Conservation (phyloP, 2,113 vertebrate genomes). For the Arenaria interpres region DNA sequence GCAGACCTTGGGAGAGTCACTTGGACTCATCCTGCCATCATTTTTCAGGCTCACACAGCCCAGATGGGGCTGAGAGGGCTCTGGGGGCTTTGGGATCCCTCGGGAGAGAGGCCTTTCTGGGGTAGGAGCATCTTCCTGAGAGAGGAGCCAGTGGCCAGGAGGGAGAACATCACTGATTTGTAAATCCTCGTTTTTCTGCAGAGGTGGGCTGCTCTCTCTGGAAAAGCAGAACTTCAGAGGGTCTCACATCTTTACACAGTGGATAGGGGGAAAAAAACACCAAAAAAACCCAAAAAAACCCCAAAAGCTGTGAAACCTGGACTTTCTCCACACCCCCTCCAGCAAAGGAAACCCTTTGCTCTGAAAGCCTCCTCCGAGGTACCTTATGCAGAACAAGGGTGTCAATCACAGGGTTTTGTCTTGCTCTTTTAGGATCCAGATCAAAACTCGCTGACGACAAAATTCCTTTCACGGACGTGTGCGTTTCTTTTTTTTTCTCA, state of each 20-base stretch:
- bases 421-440: slow-evolving; percentile 29
- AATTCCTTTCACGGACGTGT: neutral
- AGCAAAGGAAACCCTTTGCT: slow-evolving; percentile 49
- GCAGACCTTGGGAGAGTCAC: neutral
- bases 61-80: neutral
- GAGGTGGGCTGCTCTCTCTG: neutral
- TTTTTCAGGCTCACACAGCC: neutral
- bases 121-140: neutral
- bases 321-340: slow-evolving; percentile 20
- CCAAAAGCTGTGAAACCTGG: slow-evolving; percentile 3
- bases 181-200: neutral
- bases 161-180: neutral
- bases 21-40: neutral
- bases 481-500: neutral
- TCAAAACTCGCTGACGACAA: slow-evolving; percentile 27
- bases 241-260: neutral
- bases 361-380: slow-evolving; percentile 36
- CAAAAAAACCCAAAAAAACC: neutral
- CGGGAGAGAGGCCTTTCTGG: neutral
- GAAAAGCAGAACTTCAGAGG: neutral
- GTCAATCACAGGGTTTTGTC: slow-evolving; percentile 42
- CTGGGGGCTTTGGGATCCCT: neutral
- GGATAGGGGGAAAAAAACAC: neutral
- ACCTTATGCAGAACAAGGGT: slow-evolving; percentile 35
- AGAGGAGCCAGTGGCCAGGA: neutral